These are phyloP conservation scores for Symphodus melops DNA, from an alignment of 2,113 vertebrate species.

Conservation along the genomic window DNA sequence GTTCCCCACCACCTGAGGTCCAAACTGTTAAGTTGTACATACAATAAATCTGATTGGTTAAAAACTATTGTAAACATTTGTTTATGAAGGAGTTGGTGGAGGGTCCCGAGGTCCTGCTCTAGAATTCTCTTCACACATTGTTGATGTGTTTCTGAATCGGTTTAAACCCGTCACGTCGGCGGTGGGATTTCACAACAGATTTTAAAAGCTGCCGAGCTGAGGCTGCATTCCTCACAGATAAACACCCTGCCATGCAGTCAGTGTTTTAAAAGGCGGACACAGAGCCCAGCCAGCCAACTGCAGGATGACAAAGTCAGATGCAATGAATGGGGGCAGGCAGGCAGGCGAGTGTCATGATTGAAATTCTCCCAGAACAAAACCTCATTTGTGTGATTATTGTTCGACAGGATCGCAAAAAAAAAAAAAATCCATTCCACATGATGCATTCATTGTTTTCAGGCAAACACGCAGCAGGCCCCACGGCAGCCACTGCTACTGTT, in stretches of 20 bases:
- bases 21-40: too few species aligned
- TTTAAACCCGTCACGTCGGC: not conserved
- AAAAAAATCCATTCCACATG: constrained; percentile 78
- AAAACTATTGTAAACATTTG: too few species aligned
- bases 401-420: constrained; percentile 55
- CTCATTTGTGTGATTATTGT: constrained; percentile 74
- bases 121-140: too few species aligned
- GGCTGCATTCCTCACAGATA: constrained; percentile 23
- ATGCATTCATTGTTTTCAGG: constrained; percentile 74
- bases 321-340: not conserved
- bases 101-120: too few species aligned
- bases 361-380: constrained; percentile 76
- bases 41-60: too few species aligned
- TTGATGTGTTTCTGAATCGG: too few species aligned
- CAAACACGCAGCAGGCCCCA: constrained; percentile 57
- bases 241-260: constrained; percentile 19
- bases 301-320: constrained; percentile 63
- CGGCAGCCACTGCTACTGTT: constrained; percentile 45
- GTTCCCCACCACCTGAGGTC: too few species aligned
- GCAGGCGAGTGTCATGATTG: constrained; percentile 57
- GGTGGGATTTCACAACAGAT: constrained; percentile 3
- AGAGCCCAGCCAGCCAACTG: constrained; percentile 13
- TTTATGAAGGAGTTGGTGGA: too few species aligned
- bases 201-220: constrained; percentile 15
- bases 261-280: constrained; percentile 19